Evolutionary conservation across 2,888 invertebrate genomes (phyloP).

Genomic region (Plebejus argus): DNA sequence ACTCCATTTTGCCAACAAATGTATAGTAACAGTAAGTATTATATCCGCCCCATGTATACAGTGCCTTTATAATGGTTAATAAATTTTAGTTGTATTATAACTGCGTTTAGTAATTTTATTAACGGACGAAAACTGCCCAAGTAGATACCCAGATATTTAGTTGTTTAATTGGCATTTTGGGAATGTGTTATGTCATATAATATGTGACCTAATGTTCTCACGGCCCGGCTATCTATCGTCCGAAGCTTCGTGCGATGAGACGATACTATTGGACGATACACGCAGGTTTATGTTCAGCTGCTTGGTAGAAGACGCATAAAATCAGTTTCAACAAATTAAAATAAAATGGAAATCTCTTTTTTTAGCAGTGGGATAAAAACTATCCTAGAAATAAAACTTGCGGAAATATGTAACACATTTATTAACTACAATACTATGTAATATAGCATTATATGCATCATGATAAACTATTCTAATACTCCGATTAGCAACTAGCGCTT

Average conservation of each 20-base stretch:
- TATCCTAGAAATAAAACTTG: conserved; percentile 39
- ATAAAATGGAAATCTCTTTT: no score
- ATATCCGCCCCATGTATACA: conserved; percentile 55
- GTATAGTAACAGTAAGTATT: conserved; percentile 63
- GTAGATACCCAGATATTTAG: no score
- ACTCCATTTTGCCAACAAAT: conserved; percentile 22
- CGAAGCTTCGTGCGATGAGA: no score
- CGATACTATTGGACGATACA: no score
- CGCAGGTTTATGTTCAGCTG: no score
- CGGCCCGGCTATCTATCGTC: no score
- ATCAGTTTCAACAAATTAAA: no score
- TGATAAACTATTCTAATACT: conserved; percentile 58
- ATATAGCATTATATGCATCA: conserved; percentile 49
- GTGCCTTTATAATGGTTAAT: conserved; percentile 74
- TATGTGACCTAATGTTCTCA: no score
- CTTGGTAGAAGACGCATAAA: no score
- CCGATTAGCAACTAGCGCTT: conserved; percentile 56
- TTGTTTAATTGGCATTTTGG: no score
- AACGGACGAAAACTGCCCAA: neutral
- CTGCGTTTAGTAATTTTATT: neutral
- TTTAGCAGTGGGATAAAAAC: no score
- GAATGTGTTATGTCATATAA: no score
- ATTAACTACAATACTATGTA: conserved; percentile 47
- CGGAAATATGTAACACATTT: conserved; percentile 51
- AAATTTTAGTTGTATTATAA: conserved; percentile 51